Evolutionary conservation across 2,888 invertebrate genomes (phyloP).

Genomic region (Tinea pellionella): DNA sequence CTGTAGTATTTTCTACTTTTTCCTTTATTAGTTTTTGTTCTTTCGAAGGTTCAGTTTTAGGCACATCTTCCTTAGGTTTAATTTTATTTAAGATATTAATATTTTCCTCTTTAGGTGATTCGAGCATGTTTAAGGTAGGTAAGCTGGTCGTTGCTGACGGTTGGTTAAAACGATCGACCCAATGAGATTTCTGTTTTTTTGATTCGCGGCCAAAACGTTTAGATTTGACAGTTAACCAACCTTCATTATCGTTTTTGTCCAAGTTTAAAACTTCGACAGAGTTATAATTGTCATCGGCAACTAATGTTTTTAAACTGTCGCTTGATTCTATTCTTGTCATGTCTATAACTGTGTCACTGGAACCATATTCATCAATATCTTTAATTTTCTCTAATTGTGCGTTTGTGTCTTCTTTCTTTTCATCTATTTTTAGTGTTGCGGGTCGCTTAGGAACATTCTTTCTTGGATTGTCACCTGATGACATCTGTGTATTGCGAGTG

Average conservation of each 20-base stretch:
- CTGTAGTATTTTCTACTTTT: constrained; percentile 21
- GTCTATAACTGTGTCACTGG: constrained; percentile 66
- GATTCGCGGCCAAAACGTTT: constrained; percentile 71
- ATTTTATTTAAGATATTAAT: constrained; percentile 32
- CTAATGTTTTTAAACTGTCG: constrained; percentile 59
- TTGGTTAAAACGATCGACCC: constrained; percentile 82
- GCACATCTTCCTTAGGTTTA: constrained; percentile 29
- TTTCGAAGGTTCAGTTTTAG: constrained; percentile 28
- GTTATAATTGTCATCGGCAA: constrained; percentile 53
- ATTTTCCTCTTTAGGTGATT: constrained; percentile 55
- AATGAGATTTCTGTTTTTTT: constrained; percentile 73
- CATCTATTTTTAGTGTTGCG: constrained; percentile 40
- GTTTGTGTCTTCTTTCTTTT: constrained; percentile 36
- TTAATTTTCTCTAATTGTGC: constrained; percentile 39
- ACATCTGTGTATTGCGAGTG: constrained; percentile 32
- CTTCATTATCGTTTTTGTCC: constrained; percentile 69
- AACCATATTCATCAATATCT: constrained; percentile 58
- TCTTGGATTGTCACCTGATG: constrained; percentile 41
- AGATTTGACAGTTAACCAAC: constrained; percentile 91
- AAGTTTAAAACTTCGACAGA: constrained; percentile 63
- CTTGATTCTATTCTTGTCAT: constrained; percentile 59
- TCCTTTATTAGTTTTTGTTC: constrained; percentile 13
- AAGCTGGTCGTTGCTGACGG: constrained; percentile 86
- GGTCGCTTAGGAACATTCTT: constrained; percentile 42
- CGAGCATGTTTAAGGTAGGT: constrained; percentile 75